Conservation (phyloP, 2,113 vertebrate species). For the Caranx melampygus region DNA sequence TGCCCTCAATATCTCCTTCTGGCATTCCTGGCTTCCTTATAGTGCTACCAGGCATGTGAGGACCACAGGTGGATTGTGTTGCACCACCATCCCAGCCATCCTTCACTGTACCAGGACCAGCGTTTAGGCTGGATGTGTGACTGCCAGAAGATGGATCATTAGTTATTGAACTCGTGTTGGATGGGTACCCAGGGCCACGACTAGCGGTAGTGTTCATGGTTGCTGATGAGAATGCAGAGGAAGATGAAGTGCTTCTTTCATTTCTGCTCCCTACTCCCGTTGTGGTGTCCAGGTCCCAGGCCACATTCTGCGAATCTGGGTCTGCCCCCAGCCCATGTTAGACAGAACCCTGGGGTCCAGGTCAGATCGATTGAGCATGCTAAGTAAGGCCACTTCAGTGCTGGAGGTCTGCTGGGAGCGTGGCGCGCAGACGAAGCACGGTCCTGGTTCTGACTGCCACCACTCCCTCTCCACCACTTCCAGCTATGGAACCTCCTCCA, state of each 20-base stretch:
- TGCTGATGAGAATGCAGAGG: constrained; percentile 71
- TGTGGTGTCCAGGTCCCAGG: constrained; percentile 90
- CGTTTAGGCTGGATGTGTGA: constrained; percentile 47
- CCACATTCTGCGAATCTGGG: constrained; percentile 97
- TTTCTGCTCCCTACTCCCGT: constrained; percentile 69
- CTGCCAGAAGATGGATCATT: constrained; percentile 58
- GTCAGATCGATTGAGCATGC: constrained; percentile 94
- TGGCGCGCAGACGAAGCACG: constrained; percentile 37
- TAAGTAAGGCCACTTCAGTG: constrained; percentile 95
- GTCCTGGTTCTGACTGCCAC: constrained; percentile 79
- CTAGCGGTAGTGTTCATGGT: constrained; percentile 59
- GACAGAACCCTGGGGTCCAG: constrained; percentile 97
- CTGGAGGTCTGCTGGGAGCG: constrained; percentile 82
- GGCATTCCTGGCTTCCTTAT: constrained; percentile 55
- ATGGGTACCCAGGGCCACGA: constrained; percentile 58
- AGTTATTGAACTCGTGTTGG: constrained; percentile 54
- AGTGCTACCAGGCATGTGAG: constrained; percentile 77
- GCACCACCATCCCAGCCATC: constrained; percentile 71
- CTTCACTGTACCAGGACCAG: constrained; percentile 45
- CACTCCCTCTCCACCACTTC: constrained; percentile 63
- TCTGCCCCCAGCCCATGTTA: constrained; percentile 98
- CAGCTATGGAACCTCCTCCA: constrained; percentile 82
- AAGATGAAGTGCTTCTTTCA: constrained; percentile 70
- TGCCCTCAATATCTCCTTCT: constrained; percentile 70
- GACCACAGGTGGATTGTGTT: constrained; percentile 50